A percentile compares a stretch with the other conserved stretches of the same genome.
Evolutionary conservation across 1,140 invertebrate genomes (phyloP).

Genomic region (Polypedilum pembai): DNA sequence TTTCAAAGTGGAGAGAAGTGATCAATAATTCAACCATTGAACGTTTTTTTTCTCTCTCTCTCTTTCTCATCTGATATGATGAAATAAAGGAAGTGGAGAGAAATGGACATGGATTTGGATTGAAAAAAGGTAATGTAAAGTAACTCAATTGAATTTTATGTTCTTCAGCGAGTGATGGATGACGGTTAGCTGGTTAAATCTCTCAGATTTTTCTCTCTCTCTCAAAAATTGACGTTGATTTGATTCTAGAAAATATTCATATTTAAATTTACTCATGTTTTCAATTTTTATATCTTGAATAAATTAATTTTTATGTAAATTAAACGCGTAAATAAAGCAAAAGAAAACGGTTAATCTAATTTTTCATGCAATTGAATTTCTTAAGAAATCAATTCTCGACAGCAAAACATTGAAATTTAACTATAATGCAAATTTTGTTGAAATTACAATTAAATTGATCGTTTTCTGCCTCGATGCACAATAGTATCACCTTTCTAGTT

Average conservation of each 20-base stretch:
- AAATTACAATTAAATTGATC: slow-evolving; percentile 3
- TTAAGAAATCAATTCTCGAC: not conserved
- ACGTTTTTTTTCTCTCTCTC: not conserved
- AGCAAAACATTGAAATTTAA: too few relatives aligned
- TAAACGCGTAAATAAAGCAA: too few relatives aligned
- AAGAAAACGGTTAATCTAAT: slow-evolving; percentile 2
- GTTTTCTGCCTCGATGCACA: not conserved
- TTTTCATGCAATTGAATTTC: slow-evolving; percentile 12
- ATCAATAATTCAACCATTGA: slow-evolving; percentile 22
- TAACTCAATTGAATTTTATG: too few relatives aligned
- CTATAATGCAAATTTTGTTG: not conserved
- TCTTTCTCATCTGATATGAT: too few relatives aligned
- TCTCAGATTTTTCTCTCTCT: not conserved
- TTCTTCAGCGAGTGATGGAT: not conserved
- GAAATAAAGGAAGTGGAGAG: slow-evolving; percentile 18
- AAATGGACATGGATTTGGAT: not conserved
- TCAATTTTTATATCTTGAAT: too few relatives aligned
- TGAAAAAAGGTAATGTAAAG: slow-evolving; percentile 4
- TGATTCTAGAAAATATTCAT: not conserved
- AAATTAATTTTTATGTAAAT: too few relatives aligned
- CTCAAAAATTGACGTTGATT: not conserved
- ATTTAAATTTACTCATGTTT: too few relatives aligned
- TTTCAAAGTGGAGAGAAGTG: not conserved
- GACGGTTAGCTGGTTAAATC: not conserved
- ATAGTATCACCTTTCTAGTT: not conserved